Conservation (phyloP, 2,888 invertebrate genomes). For the Cryptophagus acutangulus region DNA sequence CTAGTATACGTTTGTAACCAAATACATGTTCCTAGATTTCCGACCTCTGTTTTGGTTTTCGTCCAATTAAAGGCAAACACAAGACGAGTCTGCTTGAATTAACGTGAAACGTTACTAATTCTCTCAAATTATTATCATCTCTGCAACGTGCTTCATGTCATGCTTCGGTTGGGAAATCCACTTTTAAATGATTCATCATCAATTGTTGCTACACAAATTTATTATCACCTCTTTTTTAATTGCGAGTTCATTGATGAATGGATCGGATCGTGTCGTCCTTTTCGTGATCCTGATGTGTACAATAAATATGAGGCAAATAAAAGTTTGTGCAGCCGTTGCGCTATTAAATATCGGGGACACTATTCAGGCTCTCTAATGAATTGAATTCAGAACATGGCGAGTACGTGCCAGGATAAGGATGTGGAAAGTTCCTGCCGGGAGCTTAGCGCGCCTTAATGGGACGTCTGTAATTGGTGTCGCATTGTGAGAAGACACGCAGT, state of each 20-base stretch:
- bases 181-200: conserved; percentile 6
- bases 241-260: no score
- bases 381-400: conserved; percentile 19
- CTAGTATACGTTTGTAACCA: conserved; percentile 44
- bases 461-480: conserved; percentile 30
- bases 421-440: conserved; percentile 13
- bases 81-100: conserved; percentile 47
- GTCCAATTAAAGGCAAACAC: conserved; percentile 50
- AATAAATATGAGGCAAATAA: conserved; percentile 1
- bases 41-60: conserved; percentile 50
- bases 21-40: conserved; percentile 46
- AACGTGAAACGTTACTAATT: conserved; percentile 47
- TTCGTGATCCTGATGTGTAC: no score
- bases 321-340: conserved; percentile 6
- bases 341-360: conserved; percentile 20
- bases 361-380: conserved; percentile 20
- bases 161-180: conserved; percentile 18
- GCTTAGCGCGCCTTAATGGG: conserved; percentile 4
- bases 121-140: conserved; percentile 47
- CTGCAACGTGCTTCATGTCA: conserved; percentile 35
- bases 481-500: conserved; percentile 29
- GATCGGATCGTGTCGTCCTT: no score
- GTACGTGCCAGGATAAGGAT: conserved; percentile 19
- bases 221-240: no score
- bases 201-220: no score